These are phyloP conservation scores for Oryzias dopingdopingensis DNA, from an alignment of 2,797 vertebrate genomes.

Conservation along the genomic window DNA sequence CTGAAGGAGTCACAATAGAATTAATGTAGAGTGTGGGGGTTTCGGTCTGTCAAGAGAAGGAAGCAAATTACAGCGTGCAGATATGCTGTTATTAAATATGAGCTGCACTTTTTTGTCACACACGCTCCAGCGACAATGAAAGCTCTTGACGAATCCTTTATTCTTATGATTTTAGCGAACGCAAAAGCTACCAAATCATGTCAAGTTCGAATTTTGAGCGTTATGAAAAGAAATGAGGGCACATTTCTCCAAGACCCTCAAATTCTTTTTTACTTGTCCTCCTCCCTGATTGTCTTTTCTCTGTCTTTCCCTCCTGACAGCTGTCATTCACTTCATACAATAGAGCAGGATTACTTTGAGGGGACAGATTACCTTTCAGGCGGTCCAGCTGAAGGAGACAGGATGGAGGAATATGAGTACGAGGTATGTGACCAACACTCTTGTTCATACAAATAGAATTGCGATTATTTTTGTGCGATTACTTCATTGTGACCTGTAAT, in stretches of 20 bases:
- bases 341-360: constrained; percentile 92
- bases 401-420: constrained; percentile 93
- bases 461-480: too few species aligned
- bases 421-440: constrained; percentile 81
- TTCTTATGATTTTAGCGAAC: constrained; percentile 50
- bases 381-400: constrained; percentile 86
- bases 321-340: constrained; percentile 93
- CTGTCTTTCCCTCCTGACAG: constrained; percentile 66
- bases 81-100: constrained; percentile 67
- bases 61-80: constrained; percentile 55
- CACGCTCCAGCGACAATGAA: constrained; percentile 53
- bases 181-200: constrained; percentile 56
- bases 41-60: constrained; percentile 57
- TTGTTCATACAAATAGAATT: too few species aligned
- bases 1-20: constrained; percentile 62
- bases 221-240: constrained; percentile 26
- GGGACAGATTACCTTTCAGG: constrained; percentile 90
- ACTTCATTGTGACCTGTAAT: too few species aligned
- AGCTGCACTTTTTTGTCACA: constrained; percentile 52
- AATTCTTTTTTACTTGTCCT: constrained; percentile 10
- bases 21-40: constrained; percentile 54
- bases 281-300: constrained; percentile 9
- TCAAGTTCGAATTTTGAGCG: constrained; percentile 49
- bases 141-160: constrained; percentile 67
- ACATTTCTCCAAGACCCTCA: constrained; percentile 30